These are phyloP conservation scores for Cricetomys ansorgei DNA, from an alignment of 2,113 vertebrate species.

Conservation along the genomic window DNA sequence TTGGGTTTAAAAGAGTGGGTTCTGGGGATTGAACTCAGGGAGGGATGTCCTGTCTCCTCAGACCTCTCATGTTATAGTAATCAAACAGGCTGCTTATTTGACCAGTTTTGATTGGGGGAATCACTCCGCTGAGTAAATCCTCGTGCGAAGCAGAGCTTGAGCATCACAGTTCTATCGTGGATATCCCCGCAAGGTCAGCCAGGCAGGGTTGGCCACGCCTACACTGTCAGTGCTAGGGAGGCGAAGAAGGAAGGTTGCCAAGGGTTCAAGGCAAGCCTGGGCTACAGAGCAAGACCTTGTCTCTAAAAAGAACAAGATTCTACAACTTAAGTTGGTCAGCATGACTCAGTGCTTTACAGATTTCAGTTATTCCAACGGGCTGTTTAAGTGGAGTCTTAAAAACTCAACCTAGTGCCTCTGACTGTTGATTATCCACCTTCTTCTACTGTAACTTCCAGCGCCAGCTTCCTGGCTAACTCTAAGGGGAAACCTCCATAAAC, in stretches of 20 bases:
- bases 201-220: background rate
- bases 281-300: background rate
- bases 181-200: background rate
- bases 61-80: background rate
- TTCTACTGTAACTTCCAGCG: background rate
- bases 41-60: background rate
- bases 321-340: constrained; percentile 10
- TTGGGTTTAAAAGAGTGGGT: background rate
- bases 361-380: background rate
- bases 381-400: background rate
- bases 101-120: background rate
- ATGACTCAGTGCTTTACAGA: background rate
- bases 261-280: background rate
- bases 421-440: background rate
- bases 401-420: background rate
- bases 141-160: background rate
- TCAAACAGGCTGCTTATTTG: background rate
- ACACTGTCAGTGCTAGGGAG: background rate
- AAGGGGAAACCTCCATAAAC: background rate
- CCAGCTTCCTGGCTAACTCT: background rate
- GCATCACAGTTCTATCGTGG: background rate
- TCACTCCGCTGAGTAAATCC: background rate
- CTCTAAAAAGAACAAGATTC: background rate
- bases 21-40: background rate
- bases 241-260: too few relatives aligned